Evolutionary conservation across 2,113 vertebrate species (phyloP).

Genomic region (Sigmodon hispidus): DNA sequence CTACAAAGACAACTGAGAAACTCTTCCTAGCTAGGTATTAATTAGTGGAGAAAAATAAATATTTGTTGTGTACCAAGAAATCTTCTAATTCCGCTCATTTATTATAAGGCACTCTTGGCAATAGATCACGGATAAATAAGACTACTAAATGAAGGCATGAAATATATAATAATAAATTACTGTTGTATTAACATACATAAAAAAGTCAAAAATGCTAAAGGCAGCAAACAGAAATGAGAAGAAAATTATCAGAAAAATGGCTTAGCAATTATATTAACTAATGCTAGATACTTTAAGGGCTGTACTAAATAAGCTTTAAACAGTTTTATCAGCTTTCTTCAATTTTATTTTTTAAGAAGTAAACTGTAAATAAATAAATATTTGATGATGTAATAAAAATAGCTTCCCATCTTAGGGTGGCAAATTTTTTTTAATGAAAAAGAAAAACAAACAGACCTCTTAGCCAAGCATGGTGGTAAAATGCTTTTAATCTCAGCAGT

Average conservation of each 20-base stretch:
- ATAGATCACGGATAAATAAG: neutral
- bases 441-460: neutral
- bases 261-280: neutral
- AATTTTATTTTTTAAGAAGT: neutral
- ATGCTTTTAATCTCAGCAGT: neutral
- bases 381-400: neutral
- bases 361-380: neutral
- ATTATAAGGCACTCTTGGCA: neutral
- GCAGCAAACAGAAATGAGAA: neutral
- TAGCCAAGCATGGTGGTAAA: neutral
- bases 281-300: neutral
- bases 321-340: neutral
- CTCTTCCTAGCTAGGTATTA: neutral
- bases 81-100: neutral
- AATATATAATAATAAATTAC: neutral
- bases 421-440: neutral
- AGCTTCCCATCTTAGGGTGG: neutral
- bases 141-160: neutral
- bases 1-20: neutral
- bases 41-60: neutral
- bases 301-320: neutral
- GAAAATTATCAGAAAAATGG: neutral
- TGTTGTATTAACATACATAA: neutral
- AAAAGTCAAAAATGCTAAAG: neutral
- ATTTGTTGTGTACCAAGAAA: neutral